A percentile compares a stretch with the other conserved stretches of the same genome.
These are phyloP conservation scores for Hesperophylax magnus DNA, from an alignment of 1,140 invertebrate genomes.

Conservation along the genomic window DNA sequence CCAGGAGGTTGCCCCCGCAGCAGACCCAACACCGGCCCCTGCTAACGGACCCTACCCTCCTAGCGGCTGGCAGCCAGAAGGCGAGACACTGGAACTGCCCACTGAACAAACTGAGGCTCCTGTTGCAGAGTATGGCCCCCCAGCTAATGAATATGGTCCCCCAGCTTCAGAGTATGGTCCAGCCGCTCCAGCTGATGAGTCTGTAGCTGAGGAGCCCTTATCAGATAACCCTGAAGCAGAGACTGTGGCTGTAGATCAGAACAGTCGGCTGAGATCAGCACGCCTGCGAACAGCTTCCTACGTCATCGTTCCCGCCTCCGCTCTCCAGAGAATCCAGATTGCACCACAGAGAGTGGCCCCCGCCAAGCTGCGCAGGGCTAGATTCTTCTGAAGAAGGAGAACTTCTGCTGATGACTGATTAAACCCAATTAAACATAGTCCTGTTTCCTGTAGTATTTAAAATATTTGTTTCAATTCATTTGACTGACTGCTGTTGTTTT, in stretches of 20 bases:
- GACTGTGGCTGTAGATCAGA: slow-evolving; percentile 5
- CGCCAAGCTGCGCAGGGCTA: not conserved
- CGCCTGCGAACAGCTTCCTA: not conserved
- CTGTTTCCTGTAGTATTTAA: no score
- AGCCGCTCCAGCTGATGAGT: not conserved
- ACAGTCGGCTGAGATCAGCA: slow-evolving; percentile 33
- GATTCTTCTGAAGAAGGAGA: not conserved
- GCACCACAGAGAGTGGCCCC: not conserved
- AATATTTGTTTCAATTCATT: no score
- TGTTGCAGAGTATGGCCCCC: slow-evolving; percentile 63
- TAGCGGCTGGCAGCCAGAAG: slow-evolving; percentile 63
- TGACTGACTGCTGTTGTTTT: no score
- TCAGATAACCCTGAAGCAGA: slow-evolving; percentile 33
- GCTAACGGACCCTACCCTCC: slow-evolving; percentile 56
- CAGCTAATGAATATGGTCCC: slow-evolving; percentile 64
- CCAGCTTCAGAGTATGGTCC: slow-evolving; percentile 61
- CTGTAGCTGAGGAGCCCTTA: slow-evolving; percentile 8
- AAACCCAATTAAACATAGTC: no score
- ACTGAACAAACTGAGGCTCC: slow-evolving; percentile 59
- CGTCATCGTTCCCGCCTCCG: not conserved
- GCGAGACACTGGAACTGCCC: slow-evolving; percentile 64
- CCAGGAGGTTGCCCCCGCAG: slow-evolving; percentile 41
- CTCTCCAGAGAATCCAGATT: slow-evolving; percentile 5
- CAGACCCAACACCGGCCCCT: slow-evolving; percentile 60
- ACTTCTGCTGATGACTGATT: no score